Evolutionary conservation across 2,113 vertebrate genomes (phyloP).

Genomic region (Syngnathus floridae): DNA sequence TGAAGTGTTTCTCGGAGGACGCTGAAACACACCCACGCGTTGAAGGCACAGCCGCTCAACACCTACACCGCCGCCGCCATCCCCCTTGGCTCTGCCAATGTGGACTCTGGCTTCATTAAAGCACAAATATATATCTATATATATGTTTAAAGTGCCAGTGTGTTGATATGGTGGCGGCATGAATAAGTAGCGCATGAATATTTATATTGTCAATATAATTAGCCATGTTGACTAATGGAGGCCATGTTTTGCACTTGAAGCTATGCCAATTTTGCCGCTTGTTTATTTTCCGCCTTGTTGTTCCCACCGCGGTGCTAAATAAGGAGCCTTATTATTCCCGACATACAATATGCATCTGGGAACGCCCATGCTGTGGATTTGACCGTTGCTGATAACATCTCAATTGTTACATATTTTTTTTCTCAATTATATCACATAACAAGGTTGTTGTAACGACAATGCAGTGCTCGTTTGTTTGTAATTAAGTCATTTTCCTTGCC

Average conservation of each 20-base stretch:
- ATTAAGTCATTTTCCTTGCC: constrained; percentile 39
- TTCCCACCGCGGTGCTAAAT: constrained; percentile 66
- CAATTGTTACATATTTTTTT: constrained; percentile 29
- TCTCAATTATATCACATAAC: constrained; percentile 35
- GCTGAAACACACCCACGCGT: constrained; percentile 18
- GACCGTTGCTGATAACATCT: constrained; percentile 48
- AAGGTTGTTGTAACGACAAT: constrained; percentile 19
- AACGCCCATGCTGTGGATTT: constrained; percentile 28
- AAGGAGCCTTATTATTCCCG: constrained; percentile 66
- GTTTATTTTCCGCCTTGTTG: constrained; percentile 68
- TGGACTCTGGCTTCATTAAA: constrained; percentile 62
- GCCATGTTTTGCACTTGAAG: constrained; percentile 69
- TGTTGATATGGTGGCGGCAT: constrained; percentile 64
- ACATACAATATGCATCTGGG: constrained; percentile 44
- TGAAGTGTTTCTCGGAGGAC: constrained; percentile 72
- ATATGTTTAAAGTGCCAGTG: constrained; percentile 31
- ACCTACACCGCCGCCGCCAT: constrained; percentile 37
- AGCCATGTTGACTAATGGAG: constrained; percentile 70
- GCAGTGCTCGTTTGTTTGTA: constrained; percentile 38
- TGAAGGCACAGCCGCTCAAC: constrained; percentile 26
- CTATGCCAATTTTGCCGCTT: constrained; percentile 63
- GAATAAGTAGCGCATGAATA: constrained; percentile 74
- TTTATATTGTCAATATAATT: constrained; percentile 78
- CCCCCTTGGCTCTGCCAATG: constrained; percentile 41
- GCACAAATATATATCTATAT: background rate